These are phyloP conservation scores for Dendroctonus valens DNA, from an alignment of 1,140 invertebrate genomes.

Conservation along the genomic window DNA sequence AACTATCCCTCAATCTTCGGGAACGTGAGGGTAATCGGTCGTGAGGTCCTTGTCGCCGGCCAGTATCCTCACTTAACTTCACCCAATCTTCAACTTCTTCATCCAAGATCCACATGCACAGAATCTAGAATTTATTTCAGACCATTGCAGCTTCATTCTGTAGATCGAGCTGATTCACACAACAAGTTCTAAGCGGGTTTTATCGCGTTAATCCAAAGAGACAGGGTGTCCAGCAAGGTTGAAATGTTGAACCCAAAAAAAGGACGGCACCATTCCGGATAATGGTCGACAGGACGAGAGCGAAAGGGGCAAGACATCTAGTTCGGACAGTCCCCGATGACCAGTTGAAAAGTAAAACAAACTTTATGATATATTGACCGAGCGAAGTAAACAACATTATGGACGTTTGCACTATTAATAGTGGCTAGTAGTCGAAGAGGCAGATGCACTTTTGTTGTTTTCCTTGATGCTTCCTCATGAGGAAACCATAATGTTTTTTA, in stretches of 20 bases:
- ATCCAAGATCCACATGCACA: no score
- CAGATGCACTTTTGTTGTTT: no score
- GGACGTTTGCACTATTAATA: no score
- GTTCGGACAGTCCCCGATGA: conserved; percentile 30
- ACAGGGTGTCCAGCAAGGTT: conserved; percentile 28
- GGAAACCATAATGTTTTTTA: no score
- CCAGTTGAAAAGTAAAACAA: conserved; percentile 27
- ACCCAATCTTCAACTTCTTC: no score
- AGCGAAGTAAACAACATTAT: neutral
- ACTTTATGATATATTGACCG: conserved; percentile 11
- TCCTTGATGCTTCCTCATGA: no score
- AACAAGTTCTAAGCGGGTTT: neutral
- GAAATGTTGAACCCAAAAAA: conserved; percentile 30
- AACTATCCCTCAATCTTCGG: no score
- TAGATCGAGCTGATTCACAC: conserved; percentile 1
- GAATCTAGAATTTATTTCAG: no score
- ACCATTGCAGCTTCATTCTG: neutral
- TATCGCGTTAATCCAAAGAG: conserved; percentile 27
- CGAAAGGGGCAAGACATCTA: conserved; percentile 25
- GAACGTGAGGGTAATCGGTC: no score
- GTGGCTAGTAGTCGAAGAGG: no score
- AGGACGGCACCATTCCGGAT: conserved; percentile 10
- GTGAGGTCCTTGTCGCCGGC: no score
- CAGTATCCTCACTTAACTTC: no score
- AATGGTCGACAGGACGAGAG: conserved; percentile 15